phyloP scores from a whole-genome alignment of 2,797 vertebrate genomes.

The Antrozous pallidus region DNA sequence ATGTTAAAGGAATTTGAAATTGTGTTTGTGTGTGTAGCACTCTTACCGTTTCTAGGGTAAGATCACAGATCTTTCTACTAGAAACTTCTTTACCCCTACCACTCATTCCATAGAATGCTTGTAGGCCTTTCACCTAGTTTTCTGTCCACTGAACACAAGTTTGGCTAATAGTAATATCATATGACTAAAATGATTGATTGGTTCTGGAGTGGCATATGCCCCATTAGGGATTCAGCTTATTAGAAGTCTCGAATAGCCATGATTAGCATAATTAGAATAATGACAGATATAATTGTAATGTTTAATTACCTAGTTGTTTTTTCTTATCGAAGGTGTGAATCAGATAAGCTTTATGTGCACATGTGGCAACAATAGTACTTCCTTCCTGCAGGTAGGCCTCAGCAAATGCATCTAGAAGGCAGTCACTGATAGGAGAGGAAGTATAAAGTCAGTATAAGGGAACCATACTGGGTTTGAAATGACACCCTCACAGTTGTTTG shows the following conservation, averaged over 20 bases:
- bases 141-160: not conserved
- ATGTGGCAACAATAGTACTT: not conserved
- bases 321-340: not conserved
- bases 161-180: not conserved
- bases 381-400: not conserved
- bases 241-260: not conserved
- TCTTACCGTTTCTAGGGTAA: not conserved
- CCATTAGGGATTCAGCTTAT: not conserved
- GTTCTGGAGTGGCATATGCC: not conserved
- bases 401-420: not conserved
- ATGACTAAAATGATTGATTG: not conserved
- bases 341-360: not conserved
- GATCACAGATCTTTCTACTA: not conserved
- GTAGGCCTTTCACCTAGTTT: not conserved
- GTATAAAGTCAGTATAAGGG: no score
- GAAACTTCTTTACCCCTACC: not conserved
- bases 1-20: not conserved
- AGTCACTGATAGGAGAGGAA: accelerated
- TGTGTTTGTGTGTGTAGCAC: not conserved
- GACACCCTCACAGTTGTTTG: not conserved
- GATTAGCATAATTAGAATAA: not conserved
- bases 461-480: not conserved
- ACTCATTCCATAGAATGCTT: not conserved
- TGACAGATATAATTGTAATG: not conserved
- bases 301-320: not conserved